Evolutionary conservation across 1,140 invertebrate species (phyloP).

Genomic region (Drosophila lowei): DNA sequence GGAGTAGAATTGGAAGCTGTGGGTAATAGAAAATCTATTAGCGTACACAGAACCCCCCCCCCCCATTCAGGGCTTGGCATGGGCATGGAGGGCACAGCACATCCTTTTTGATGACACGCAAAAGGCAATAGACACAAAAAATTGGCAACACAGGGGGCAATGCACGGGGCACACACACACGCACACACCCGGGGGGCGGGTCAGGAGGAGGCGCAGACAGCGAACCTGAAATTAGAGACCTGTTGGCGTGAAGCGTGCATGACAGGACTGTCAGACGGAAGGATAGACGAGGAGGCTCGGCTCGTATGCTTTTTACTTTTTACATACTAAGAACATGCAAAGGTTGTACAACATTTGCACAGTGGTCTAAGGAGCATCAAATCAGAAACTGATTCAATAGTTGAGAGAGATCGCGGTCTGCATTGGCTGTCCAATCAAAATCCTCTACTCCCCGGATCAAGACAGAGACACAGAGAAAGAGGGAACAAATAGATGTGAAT

Average conservation of each 20-base stretch:
- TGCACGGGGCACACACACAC: conserved; percentile 2
- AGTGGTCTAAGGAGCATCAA: too few species aligned
- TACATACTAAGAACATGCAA: not conserved
- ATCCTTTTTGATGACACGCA: conserved; percentile 21
- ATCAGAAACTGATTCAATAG: too few species aligned
- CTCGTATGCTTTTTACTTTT: conserved; percentile 4
- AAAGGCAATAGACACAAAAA: not conserved
- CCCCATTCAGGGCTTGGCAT: not conserved
- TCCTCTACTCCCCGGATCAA: too few species aligned
- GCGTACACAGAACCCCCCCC: conserved; percentile 42
- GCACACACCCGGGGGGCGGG: not conserved
- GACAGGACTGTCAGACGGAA: conserved; percentile 44
- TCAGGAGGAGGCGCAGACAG: conserved; percentile 19
- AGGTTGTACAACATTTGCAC: too few species aligned
- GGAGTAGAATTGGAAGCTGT: conserved; percentile 1
- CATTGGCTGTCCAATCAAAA: too few species aligned
- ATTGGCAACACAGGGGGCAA: conserved; percentile 6
- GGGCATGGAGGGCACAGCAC: not conserved
- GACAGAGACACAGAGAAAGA: too few species aligned
- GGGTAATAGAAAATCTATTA: conserved; percentile 78
- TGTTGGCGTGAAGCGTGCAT: conserved; percentile 59
- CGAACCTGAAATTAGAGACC: conserved; percentile 64
- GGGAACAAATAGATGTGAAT: too few species aligned
- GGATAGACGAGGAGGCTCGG: not conserved
- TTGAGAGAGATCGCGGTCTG: too few species aligned